Evolutionary conservation across 2,797 vertebrate genomes (phyloP), one percentile per base, ranked within the genome.

Genomic region (Falco rusticolus): DNA sequence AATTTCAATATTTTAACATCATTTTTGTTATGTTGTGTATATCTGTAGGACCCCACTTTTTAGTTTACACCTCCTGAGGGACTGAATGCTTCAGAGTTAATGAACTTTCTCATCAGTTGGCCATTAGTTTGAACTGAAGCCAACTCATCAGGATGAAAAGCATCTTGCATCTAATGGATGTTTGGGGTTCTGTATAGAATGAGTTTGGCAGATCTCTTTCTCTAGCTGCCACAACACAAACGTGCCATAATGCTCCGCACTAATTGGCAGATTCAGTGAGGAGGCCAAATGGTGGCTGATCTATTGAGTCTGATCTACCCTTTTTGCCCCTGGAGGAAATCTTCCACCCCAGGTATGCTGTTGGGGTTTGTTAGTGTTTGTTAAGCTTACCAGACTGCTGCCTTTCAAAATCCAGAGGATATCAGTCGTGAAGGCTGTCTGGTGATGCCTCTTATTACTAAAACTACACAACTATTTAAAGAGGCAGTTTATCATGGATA

Each of bases 121-220:
- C 89, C 95, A 89, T 95, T 95, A 95, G 75, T 86, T 95, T 96
- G 96, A 96, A 94, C 87, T 72, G 57, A 95, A 87, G 94, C 94
- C 96, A 96, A 95, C 93, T 96, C 93, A 96, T 95, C 92, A 94
- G 95, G 90, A 89, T 96, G 94, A 95, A 97, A 96, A 96, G 96
- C 95, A 95, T 96, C 92, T 93, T 93, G 90, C 94, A 90, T 95
- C 75, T 96, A 95, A 96, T 96, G 87, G 95, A 96, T 96, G 87
- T 97, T 96, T 96, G 94, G 90, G 86, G 86, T 95, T 96, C 89
- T 90, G 88, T 94, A 96, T 96, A 97, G 95, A 96, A 96, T 94
- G 95, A 96, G 89, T 96, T 97, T 97, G 96, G 95, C 94, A 96
- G 92, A 65, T 94, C 89, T 92, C 89, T 95, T 96, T 96, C 82